Evolutionary conservation across 2,113 vertebrate genomes (phyloP).

Genomic region (Bostrychus sinensis): DNA sequence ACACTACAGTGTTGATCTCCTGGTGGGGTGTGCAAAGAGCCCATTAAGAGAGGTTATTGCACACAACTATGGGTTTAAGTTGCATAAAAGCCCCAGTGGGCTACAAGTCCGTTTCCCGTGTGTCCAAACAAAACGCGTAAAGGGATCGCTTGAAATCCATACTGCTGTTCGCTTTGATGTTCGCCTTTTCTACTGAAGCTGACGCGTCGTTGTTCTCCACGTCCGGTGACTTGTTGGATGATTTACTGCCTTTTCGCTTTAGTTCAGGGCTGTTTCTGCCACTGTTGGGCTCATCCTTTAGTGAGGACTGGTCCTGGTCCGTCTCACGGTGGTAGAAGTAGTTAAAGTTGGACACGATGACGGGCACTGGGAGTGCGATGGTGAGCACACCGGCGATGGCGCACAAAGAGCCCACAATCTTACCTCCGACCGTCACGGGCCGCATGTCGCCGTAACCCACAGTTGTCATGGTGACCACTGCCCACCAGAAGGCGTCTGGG

Average conservation of each 20-base stretch:
- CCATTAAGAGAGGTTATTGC: slow-evolving; percentile 44
- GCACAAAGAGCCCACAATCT: slow-evolving; percentile 94
- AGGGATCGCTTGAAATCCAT: slow-evolving; percentile 89
- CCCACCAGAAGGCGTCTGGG: slow-evolving; percentile 99
- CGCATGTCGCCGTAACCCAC: slow-evolving; percentile 97
- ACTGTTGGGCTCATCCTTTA: slow-evolving; percentile 85
- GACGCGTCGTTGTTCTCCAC: slow-evolving; percentile 79
- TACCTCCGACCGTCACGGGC: slow-evolving; percentile 93
- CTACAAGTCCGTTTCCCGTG: slow-evolving; percentile 92
- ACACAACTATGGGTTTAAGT: slow-evolving; percentile 9
- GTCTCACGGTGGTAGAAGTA: slow-evolving; percentile 98
- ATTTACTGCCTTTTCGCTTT: slow-evolving; percentile 80
- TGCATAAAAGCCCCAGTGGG: background rate
- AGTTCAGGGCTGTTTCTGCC: slow-evolving; percentile 72
- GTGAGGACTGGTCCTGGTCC: slow-evolving; percentile 87
- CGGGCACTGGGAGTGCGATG: slow-evolving; percentile 94
- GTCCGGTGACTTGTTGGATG: slow-evolving; percentile 81
- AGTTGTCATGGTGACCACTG: slow-evolving; percentile 96
- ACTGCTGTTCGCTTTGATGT: slow-evolving; percentile 89
- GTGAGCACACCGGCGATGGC: slow-evolving; percentile 96
- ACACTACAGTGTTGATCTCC: slow-evolving; percentile 43
- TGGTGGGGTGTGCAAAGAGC: slow-evolving; percentile 46
- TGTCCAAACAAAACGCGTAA: slow-evolving; percentile 92
- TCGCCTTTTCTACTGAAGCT: slow-evolving; percentile 82
- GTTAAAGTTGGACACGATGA: slow-evolving; percentile 98